These are phyloP conservation scores for Sebastes trivittatus DNA, from an alignment of 2,797 vertebrate species.

Conservation along the genomic window DNA sequence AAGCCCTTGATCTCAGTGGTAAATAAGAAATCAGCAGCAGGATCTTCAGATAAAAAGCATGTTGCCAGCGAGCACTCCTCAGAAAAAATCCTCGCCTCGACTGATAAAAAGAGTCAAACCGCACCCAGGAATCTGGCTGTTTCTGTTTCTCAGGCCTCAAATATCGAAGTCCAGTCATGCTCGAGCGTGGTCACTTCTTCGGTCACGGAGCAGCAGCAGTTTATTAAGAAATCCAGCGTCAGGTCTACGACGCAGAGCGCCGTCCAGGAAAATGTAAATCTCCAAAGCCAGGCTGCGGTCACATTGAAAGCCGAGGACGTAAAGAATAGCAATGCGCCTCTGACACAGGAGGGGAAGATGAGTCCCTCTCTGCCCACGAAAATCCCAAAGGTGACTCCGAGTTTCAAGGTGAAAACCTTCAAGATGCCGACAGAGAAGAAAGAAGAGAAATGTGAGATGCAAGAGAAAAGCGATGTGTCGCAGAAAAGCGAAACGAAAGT, in stretches of 20 bases:
- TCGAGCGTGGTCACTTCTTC: constrained; percentile 54
- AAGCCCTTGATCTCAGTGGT: constrained; percentile 70
- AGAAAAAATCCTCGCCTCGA: constrained; percentile 40
- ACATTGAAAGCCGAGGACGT: constrained; percentile 74
- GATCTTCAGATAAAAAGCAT: constrained; percentile 67
- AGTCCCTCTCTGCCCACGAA: constrained; percentile 71
- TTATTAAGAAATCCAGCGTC: constrained; percentile 68
- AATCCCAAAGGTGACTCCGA: constrained; percentile 82
- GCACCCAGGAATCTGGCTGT: constrained; percentile 37
- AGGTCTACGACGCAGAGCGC: constrained; percentile 68
- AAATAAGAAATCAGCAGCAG: constrained; percentile 72
- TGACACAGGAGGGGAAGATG: constrained; percentile 73
- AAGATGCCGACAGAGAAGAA: constrained; percentile 79
- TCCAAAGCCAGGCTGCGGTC: constrained; percentile 67
- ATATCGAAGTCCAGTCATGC: constrained; percentile 58
- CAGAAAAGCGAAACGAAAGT: constrained; percentile 52
- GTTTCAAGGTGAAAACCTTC: constrained; percentile 87
- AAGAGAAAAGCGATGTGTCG: constrained; percentile 59
- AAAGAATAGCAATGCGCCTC: constrained; percentile 64
- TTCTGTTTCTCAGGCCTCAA: constrained; percentile 34
- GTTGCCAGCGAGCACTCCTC: constrained; percentile 21
- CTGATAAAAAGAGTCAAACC: constrained; percentile 50
- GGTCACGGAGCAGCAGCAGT: constrained; percentile 72
- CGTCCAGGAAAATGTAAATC: constrained; percentile 70
- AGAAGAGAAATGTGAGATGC: constrained; percentile 60